Percentiles rank a stretch among this genome's conserved stretches.
Evolutionary conservation across 2,888 invertebrate species (phyloP).

Genomic region (Ophion costatus): DNA sequence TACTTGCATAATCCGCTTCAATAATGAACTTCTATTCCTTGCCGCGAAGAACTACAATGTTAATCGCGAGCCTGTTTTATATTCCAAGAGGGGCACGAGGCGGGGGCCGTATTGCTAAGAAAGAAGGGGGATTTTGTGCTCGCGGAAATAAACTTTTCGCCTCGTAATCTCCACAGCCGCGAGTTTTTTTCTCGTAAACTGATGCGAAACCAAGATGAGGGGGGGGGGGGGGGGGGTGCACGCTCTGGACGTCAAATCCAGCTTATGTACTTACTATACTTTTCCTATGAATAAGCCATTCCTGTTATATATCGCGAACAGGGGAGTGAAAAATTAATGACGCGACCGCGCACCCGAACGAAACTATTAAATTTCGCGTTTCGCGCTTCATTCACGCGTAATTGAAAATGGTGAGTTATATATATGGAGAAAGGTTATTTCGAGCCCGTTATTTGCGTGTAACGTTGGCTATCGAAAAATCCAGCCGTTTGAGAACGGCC

Average conservation of each 20-base stretch:
- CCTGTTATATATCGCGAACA: background rate
- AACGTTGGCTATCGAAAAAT: no score
- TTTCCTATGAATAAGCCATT: constrained; percentile 28
- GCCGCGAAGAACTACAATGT: background rate
- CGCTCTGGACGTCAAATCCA: background rate
- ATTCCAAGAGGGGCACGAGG: background rate
- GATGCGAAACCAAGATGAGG: no score
- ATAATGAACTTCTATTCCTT: background rate
- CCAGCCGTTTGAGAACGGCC: no score
- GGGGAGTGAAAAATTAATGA: constrained; percentile 1
- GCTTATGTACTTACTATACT: background rate
- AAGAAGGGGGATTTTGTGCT: background rate
- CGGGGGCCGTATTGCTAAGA: background rate
- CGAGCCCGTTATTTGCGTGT: no score
- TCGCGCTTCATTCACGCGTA: constrained; percentile 6
- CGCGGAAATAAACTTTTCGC: constrained; percentile 43
- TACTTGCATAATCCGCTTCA: background rate
- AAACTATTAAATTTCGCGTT: constrained; percentile 39
- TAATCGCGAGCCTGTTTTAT: background rate
- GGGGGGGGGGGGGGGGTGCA: no score
- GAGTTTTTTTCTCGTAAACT: constrained; percentile 17
- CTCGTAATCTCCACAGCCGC: constrained; percentile 20
- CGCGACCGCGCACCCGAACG: constrained; percentile 1
- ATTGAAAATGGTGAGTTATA: constrained; percentile 29
- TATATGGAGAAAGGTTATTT: no score